Evolutionary conservation across 1,140 invertebrate genomes (phyloP).

Genomic region (Euborellia annulipes): DNA sequence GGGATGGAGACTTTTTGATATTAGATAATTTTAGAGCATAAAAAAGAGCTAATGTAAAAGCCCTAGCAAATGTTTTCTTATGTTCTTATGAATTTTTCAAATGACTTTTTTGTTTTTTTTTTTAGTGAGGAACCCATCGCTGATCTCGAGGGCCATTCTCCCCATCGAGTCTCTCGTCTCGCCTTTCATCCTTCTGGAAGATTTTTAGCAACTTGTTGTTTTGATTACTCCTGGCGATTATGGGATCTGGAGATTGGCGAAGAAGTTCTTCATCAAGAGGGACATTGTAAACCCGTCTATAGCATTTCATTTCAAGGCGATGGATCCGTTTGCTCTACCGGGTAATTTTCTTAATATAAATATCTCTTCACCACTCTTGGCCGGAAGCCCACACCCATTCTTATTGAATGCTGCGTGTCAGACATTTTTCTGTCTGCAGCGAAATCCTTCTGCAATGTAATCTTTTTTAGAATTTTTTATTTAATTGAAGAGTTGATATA

Average conservation of each 20-base stretch:
- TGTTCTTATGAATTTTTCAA: too few species aligned
- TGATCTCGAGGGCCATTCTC: slow-evolving; percentile 78
- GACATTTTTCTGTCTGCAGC: too few species aligned
- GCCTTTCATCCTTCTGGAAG: slow-evolving; percentile 91
- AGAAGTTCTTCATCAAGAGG: slow-evolving; percentile 97
- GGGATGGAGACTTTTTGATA: too few species aligned
- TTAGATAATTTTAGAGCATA: too few species aligned
- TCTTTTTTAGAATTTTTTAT: too few species aligned
- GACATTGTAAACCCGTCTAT: slow-evolving; percentile 89
- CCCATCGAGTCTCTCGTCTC: slow-evolving; percentile 72
- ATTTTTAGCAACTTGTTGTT: slow-evolving; percentile 88
- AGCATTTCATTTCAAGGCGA: slow-evolving; percentile 89
- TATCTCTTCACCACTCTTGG: too few species aligned
- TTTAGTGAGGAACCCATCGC: slow-evolving; percentile 74
- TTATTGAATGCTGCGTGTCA: too few species aligned
- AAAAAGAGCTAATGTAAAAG: too few species aligned
- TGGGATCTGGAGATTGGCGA: slow-evolving; percentile 87
- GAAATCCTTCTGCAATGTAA: too few species aligned
- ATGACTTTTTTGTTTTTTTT: slow-evolving; percentile 12
- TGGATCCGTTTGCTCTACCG: slow-evolving; percentile 83
- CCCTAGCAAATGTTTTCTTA: too few species aligned
- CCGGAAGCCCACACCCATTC: too few species aligned
- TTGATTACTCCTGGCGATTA: slow-evolving; percentile 90
- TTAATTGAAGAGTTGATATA: too few species aligned
- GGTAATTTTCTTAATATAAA: slow-evolving; percentile 38